Evolutionary conservation across 2,888 invertebrate species (phyloP), one percentile per base, ranked within the genome.

Genomic region (Opisthograptis luteolata): DNA sequence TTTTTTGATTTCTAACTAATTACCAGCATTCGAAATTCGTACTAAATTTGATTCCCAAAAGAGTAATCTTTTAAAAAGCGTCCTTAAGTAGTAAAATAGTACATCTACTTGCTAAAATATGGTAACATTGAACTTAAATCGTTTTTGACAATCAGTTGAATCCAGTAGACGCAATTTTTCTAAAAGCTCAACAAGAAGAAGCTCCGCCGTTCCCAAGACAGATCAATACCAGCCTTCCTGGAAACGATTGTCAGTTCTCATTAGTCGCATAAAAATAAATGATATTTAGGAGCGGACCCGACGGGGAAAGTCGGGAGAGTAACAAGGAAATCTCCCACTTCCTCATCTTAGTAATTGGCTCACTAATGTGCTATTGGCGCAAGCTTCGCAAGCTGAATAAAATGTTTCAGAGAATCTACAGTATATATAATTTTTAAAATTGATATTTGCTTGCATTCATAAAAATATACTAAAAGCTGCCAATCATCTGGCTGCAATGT

Each of bases 241-340:
- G 66, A 68, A 67, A 65, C 65, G 64, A 70, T 65, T 82, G 84
- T 85, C 86, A 81, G 79, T 77, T 78, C 81, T 83, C 81, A 84
- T 87, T 86, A 85, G 70, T 62, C 67, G 75, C 71, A 79, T 78
- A 82, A 80, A 85, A 84, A 84, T 80, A 81, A 85, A 86, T 81
- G 83, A 75, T 73, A 68, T 75, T 71, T 65, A 66, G 66, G 66
- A 68, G 66, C 73, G 71, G 74, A 67, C 68, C 60, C 62, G 68
- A 58, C 65, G 61, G 57, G 65, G 65, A 68, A 53, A 50, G 30
- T 35, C 41, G 47, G 40, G 43, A 37, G 52, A 42, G 52, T 50
- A 55, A 51, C 60, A 68, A 60, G 65, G 62, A 60, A 57, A 61
- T 66, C 64, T 62, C 63, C 62, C 61, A 65, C 61, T 68, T 60